Evolutionary conservation across 2,888 invertebrate species (phyloP), one percentile per base, ranked within the genome.

Genomic region (Drosophila stalkeri): DNA sequence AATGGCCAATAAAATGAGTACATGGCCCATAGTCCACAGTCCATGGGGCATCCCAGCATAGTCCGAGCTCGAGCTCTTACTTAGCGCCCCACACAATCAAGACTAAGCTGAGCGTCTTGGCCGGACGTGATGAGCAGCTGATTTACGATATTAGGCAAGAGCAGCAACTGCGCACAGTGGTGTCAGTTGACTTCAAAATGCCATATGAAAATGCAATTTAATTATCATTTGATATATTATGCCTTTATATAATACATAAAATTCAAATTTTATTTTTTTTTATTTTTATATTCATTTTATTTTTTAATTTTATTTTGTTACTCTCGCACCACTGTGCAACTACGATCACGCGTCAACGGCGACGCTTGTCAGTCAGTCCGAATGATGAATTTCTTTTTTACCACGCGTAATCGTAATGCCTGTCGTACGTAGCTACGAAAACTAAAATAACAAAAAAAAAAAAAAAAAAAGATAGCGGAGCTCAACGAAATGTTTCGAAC

Each of bases 321-420:
- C 2, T n/a, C 41, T 55, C 35, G 41, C 7, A 35, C 69, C 89
- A 84, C 86, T 70, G 89, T 84, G 69, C 59, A 49, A 31, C 60
- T 27, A 46, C 51, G 49, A 66, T 75, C 70, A 72, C 46, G 41
- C 65, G 69, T 61, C 70, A 60, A 75, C 80, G 57, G 72, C 51
- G 69, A 56, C 70, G 75, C 63, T 72, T 76, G 77, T 80, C 79
- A 78, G 60, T 69, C 67, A 51, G 67, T 47, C 31, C 64, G 63
- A 86, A 85, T 89, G 85, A 85, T 87, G 89, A 77, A 87, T 85
- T 85, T 85, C 89, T 89, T 89, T 84, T 89, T 86, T 86, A 70
- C 65, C 78, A 83, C 44, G 73, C 72, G 79, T 82, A 86, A 78
- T 83, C 76, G 70, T 69, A 70, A 55, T 63, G 54, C 49, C 61